Percentiles rank a stretch among this genome's conserved stretches.
Evolutionary conservation across 2,888 invertebrate genomes (phyloP).

Genomic region (Brachypterus glaber): DNA sequence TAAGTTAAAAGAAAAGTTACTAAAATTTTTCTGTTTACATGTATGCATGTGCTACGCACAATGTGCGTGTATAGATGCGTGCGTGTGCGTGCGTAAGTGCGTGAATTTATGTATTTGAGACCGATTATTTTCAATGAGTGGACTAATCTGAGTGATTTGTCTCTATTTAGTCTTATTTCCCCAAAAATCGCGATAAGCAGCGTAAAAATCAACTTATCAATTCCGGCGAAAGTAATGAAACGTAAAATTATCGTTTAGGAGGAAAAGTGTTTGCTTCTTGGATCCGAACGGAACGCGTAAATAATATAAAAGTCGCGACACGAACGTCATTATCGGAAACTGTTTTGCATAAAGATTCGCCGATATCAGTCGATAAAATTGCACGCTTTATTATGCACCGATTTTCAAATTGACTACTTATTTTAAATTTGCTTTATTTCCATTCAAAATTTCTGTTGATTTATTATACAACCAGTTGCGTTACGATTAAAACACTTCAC

Average conservation of each 20-base stretch:
- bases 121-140: no score
- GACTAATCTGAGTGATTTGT: no score
- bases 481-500: no score
- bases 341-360: slow-evolving; percentile 41
- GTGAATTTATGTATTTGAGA: no score
- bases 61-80: no score
- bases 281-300: slow-evolving; percentile 35
- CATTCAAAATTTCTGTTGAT: slow-evolving; percentile 36
- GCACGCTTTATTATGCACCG: slow-evolving; percentile 29
- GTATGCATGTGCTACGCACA: no score
- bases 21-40: no score
- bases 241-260: slow-evolving; percentile 41
- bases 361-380: slow-evolving; percentile 35
- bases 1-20: no score
- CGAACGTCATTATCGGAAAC: slow-evolving; percentile 40
- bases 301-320: slow-evolving; percentile 39
- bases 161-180: no score
- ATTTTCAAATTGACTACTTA: slow-evolving; percentile 34
- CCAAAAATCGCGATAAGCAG: slow-evolving; percentile 22
- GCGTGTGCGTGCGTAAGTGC: no score
- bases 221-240: slow-evolving; percentile 40
- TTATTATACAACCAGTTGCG: slow-evolving; percentile 35
- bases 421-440: slow-evolving; percentile 29
- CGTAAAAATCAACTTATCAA: slow-evolving; percentile 36
- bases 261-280: slow-evolving; percentile 9